Conservation (phyloP, 2,888 invertebrate species). For the Drosophila neutralis region DNA sequence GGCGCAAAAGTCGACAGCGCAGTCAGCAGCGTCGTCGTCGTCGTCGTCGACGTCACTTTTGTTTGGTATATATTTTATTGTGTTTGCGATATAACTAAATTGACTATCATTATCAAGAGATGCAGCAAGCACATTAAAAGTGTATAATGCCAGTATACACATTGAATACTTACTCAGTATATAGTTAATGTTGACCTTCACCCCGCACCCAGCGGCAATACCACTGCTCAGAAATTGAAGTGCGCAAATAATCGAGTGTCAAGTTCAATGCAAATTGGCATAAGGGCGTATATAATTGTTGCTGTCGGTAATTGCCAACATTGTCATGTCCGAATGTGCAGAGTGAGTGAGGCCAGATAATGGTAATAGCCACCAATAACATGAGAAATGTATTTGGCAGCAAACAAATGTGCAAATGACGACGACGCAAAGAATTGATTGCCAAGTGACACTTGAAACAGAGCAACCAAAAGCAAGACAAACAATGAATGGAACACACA, state of each 20-base stretch:
- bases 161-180: neutral
- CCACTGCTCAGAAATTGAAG: conserved; percentile 19
- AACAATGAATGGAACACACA: conserved; percentile 52
- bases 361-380: conserved; percentile 51
- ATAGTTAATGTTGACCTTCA: conserved; percentile 61
- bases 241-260: conserved; percentile 71
- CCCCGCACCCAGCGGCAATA: conserved; percentile 12
- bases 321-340: conserved; percentile 49
- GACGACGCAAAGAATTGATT: conserved; percentile 39
- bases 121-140: conserved; percentile 39
- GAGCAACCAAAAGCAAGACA: conserved; percentile 45
- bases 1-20: conserved; percentile 32
- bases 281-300: conserved; percentile 36
- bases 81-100: conserved; percentile 32
- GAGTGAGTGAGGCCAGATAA: conserved; percentile 53
- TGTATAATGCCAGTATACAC: neutral
- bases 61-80: conserved; percentile 33
- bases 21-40: conserved; percentile 8
- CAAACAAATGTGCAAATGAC: conserved; percentile 60
- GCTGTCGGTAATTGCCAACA: conserved; percentile 49
- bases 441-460: conserved; percentile 60
- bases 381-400: conserved; percentile 60
- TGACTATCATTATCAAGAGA: conserved; percentile 55
- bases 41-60: conserved; percentile 20
- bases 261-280: conserved; percentile 72